phyloP scores from a whole-genome alignment of 2,113 vertebrate species.

The Ursus arctos region DNA sequence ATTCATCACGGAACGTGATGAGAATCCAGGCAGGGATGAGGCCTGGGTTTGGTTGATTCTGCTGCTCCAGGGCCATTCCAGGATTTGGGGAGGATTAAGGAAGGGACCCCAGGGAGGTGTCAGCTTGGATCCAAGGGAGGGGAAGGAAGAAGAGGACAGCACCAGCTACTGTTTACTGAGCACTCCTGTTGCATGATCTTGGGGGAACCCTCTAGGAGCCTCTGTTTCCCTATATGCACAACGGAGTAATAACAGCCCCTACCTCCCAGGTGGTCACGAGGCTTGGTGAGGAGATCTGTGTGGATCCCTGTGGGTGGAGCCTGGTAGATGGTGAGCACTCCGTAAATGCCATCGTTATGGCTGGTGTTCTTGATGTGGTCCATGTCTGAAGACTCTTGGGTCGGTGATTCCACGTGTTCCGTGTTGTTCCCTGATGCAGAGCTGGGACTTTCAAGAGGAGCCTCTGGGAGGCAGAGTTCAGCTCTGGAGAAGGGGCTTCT shows the following conservation, averaged over 20 bases:
- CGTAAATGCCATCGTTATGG: fast-evolving
- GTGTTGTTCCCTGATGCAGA: neutral
- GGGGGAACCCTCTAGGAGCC: neutral
- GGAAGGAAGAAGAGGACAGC: neutral
- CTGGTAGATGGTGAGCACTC: neutral
- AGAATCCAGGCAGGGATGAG: neutral
- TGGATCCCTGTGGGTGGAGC: neutral
- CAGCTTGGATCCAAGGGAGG: neutral
- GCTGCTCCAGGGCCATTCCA: neutral
- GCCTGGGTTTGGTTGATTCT: neutral
- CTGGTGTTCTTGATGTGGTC: fast-evolving
- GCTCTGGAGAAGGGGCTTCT: neutral
- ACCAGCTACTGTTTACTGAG: neutral
- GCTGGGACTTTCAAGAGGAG: neutral
- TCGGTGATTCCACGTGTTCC: neutral
- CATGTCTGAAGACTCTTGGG: neutral
- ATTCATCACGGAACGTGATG: neutral
- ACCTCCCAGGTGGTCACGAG: neutral
- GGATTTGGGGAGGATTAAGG: neutral
- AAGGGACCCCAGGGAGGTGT: neutral
- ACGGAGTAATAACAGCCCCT: neutral
- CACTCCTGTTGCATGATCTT: neutral
- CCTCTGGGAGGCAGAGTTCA: neutral
- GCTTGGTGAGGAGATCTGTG: neutral
- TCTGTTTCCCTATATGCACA: neutral